These are phyloP conservation scores for Euzetes globulus DNA, from an alignment of 2,888 invertebrate genomes.

Conservation along the genomic window DNA sequence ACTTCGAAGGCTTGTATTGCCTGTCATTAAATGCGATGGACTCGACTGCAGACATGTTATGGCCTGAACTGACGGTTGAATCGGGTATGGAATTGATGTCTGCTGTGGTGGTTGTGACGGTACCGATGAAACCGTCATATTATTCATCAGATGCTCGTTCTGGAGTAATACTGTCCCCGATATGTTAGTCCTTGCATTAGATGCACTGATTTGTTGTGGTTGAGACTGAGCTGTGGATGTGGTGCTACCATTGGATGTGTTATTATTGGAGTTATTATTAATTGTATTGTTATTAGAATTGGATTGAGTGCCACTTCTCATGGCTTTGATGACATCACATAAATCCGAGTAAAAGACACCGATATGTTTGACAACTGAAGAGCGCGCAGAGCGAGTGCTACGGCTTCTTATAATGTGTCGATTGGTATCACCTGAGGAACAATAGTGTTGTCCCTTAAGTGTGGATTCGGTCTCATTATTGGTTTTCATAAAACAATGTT, in stretches of 20 bases:
- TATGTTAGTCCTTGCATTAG: background rate
- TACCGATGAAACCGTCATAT: background rate
- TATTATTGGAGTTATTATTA: background rate
- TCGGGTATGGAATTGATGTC: background rate
- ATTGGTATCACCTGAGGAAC: background rate
- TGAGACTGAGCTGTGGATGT: background rate
- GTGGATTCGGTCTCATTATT: background rate
- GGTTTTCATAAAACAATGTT: conserved; percentile 11
- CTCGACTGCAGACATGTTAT: conserved; percentile 9
- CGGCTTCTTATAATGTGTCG: conserved; percentile 33
- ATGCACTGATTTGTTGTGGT: background rate
- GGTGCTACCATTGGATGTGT: background rate
- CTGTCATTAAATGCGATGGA: background rate
- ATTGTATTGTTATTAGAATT: conserved; percentile 8
- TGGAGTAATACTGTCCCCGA: background rate
- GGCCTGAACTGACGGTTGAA: background rate
- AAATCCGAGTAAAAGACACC: conserved; percentile 40
- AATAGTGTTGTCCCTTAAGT: conserved; percentile 7
- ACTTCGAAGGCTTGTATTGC: background rate
- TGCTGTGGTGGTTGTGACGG: background rate
- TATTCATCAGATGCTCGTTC: background rate
- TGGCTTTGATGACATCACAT: conserved; percentile 33
- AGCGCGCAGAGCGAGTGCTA: conserved; percentile 35
- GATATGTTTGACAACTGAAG: conserved; percentile 34
- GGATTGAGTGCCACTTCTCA: background rate